Conservation (phyloP, 1,140 invertebrate species). For the Micrasema longulum region DNA sequence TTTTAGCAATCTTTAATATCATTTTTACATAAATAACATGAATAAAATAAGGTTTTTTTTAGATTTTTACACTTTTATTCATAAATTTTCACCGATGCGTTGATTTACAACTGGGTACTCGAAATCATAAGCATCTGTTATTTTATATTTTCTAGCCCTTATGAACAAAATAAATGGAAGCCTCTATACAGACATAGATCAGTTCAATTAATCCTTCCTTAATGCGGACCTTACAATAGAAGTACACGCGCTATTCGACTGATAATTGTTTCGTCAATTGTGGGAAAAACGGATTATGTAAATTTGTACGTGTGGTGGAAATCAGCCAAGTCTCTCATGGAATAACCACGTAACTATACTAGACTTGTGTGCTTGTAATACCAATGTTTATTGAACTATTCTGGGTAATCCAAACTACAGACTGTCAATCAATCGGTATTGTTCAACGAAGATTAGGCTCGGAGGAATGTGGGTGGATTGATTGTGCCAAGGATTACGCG, state of each 20-base stretch:
- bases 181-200: no score
- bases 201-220: no score
- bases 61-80: no score
- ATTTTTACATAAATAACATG: no score
- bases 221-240: constrained; percentile 6
- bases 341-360: constrained; percentile 16
- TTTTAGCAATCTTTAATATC: no score
- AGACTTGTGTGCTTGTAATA: constrained; percentile 18
- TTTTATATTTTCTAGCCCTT: no score
- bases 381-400: constrained; percentile 1
- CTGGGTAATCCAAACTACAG: neutral
- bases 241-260: constrained; percentile 18
- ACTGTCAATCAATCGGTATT: constrained; percentile 10
- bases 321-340: constrained; percentile 4
- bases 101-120: no score
- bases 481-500: neutral
- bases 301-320: constrained; percentile 1
- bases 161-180: no score
- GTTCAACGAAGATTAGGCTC: constrained; percentile 7
- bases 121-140: no score
- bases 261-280: constrained; percentile 33
- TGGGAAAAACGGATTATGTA: constrained; percentile 36
- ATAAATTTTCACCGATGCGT: no score
- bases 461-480: constrained; percentile 5
- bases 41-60: no score